Evolutionary conservation across 1,140 invertebrate species (phyloP), one percentile per base, ranked within the genome.

Genomic region (Steinernema feltiae): DNA sequence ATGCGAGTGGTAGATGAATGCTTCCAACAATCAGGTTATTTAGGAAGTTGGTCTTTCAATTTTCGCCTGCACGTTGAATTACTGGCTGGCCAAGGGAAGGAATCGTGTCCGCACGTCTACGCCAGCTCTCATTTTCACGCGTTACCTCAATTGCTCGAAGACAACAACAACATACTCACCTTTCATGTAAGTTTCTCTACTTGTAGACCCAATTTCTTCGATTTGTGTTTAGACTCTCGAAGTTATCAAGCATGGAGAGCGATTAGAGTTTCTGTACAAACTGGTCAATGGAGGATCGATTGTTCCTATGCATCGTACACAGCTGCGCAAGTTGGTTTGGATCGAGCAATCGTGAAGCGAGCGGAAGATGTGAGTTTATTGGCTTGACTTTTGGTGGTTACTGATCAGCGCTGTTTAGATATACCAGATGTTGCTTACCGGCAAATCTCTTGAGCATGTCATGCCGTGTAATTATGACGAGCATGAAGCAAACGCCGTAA

Each of bases 31-130:
- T n/a, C n/a, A n/a, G n/a, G n/a, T n/a, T n/a, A n/a, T 73, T 63
- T 75, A 84, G 82, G 84, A 85, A 77, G 84, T 85, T 30, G 84
- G 84, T 35, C 73, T 85, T 12, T 80, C 83, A 27, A 73, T 85
- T 21, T 71, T 85, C 1, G 77, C 84, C 1, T 76, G 78, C 21
- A 78, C 79, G 32, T 72, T 85, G 32, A 86, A 85, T 71, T 86
- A 80, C 74, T 85, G 84, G 84, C 75, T 85, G 7, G 75, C 76
- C 17, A 81, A 81, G 30, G 77, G 78, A 24, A 32, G 7, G 70
- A 77, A 24, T 21, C 30, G n/a, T 86, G 84, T 70, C 84, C 84
- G 12, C 84, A 85, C 71, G 63, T 85, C 17, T 76, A 86, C 41
- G 71, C 79, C 15, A 74, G 79, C 31, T 81, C 84, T 0, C 84